These are phyloP conservation scores for Acrossocheilus fasciatus DNA, from an alignment of 2,797 vertebrate genomes.

Conservation along the genomic window DNA sequence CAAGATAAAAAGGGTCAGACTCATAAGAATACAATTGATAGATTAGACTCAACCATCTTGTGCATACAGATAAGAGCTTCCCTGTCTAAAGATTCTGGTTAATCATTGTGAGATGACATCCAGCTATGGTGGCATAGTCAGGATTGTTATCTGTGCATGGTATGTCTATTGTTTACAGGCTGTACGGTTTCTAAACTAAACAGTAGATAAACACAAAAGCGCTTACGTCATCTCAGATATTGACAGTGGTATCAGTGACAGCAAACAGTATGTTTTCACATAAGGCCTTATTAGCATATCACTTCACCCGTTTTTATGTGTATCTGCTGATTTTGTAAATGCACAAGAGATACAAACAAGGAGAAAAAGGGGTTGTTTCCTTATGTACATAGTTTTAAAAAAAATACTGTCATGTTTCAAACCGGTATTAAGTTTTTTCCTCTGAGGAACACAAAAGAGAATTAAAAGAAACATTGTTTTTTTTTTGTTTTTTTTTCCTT, in stretches of 20 bases:
- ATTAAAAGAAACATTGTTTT: not conserved
- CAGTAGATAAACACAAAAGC: conserved; percentile 67
- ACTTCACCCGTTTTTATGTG: conserved; percentile 32
- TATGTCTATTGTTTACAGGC: conserved; percentile 58
- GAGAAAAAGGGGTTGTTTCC: not conserved
- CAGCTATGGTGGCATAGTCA: conserved; percentile 50
- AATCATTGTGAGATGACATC: conserved; percentile 68
- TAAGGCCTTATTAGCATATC: conserved; percentile 59
- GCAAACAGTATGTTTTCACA: conserved; percentile 67
- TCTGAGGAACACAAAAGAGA: not conserved
- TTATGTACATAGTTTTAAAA: not conserved
- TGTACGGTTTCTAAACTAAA: conserved; percentile 65
- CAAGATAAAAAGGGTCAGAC: conserved; percentile 16
- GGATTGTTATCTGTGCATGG: conserved; percentile 50
- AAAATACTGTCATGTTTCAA: not conserved
- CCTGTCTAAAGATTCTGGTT: conserved; percentile 59
- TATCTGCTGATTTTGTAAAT: not conserved
- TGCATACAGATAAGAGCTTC: conserved; percentile 33
- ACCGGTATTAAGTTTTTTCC: not conserved
- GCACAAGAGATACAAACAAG: not conserved
- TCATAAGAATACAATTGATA: conserved; percentile 48
- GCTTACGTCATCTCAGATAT: conserved; percentile 65
- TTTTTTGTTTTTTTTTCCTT: not conserved
- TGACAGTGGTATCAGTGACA: conserved; percentile 63
- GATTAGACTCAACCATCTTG: conserved; percentile 29